A percentile compares a stretch with the other conserved stretches of the same genome.
Evolutionary conservation across 2,797 vertebrate genomes (phyloP).

Genomic region (Anomalospiza imberbis): DNA sequence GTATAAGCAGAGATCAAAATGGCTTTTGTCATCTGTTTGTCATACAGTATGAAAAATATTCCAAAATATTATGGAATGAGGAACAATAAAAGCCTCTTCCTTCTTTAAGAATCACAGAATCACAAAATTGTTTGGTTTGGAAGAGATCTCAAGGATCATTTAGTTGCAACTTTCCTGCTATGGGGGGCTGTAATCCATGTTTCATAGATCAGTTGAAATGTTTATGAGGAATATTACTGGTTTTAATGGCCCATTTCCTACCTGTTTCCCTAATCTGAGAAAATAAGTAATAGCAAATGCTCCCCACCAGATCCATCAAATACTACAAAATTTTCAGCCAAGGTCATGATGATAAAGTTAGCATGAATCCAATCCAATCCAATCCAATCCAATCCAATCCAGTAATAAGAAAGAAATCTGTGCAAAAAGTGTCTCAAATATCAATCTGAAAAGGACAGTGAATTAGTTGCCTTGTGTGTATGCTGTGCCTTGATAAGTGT

Average conservation of each 20-base stretch:
- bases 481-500: not conserved
- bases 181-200: rapidly evolving
- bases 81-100: not conserved
- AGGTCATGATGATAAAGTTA: not conserved
- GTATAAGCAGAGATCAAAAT: not conserved
- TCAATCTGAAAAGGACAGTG: not conserved
- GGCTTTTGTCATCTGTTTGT: not conserved
- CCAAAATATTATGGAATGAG: not conserved
- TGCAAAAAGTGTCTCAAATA: not conserved
- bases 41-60: not conserved
- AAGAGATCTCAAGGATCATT: not conserved
- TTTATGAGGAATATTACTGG: not conserved
- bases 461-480: not conserved
- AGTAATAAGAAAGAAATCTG: not conserved
- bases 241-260: not conserved
- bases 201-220: not conserved
- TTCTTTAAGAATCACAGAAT: not conserved
- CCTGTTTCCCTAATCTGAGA: not conserved
- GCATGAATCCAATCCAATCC: not conserved
- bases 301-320: not conserved
- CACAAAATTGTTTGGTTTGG: not conserved
- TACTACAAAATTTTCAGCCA: not conserved
- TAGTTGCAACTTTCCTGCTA: not conserved
- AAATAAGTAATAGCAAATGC: not conserved
- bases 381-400: not conserved